Evolutionary conservation across 1,140 invertebrate species (phyloP).

Genomic region (Diplogasteroides magnus): DNA sequence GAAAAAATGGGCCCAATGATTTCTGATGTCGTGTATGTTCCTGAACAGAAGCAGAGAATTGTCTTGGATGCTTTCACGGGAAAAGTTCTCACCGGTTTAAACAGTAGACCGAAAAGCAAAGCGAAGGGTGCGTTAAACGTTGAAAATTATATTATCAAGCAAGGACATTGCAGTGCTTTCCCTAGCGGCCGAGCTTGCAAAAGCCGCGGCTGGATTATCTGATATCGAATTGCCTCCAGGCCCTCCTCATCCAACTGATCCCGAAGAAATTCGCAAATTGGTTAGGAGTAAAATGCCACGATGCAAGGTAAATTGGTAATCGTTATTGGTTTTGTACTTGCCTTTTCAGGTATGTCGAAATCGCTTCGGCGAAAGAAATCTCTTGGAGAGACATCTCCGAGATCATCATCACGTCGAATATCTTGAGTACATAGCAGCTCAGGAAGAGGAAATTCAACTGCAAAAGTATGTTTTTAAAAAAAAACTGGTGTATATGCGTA

Average conservation of each 20-base stretch:
- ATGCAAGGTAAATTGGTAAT: slow-evolving; percentile 31
- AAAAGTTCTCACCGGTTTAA: neutral
- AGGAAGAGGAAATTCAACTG: slow-evolving; percentile 50
- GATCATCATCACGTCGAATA: slow-evolving; percentile 51
- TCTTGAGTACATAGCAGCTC: slow-evolving; percentile 46
- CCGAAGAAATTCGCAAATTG: slow-evolving; percentile 42
- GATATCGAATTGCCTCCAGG: slow-evolving; percentile 16
- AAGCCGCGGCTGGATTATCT: neutral
- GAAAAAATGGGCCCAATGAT: too few species aligned
- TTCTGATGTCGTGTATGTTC: too few species aligned
- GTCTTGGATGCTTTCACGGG: neutral
- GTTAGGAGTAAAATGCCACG: slow-evolving; percentile 49
- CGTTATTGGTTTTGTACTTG: neutral
- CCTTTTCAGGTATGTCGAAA: slow-evolving; percentile 38
- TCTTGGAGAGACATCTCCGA: slow-evolving; percentile 51
- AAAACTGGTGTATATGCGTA: neutral
- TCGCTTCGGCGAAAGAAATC: slow-evolving; percentile 50
- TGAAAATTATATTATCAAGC: neutral
- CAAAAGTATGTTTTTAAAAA: slow-evolving; percentile 32
- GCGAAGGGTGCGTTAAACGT: neutral
- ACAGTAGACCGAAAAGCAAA: neutral
- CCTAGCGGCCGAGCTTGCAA: neutral
- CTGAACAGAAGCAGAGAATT: neutral
- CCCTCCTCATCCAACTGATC: slow-evolving; percentile 42
- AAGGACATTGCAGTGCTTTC: neutral